A percentile compares a stretch with the other conserved stretches of the same genome.
These are phyloP conservation scores for Incurvaria masculella DNA, from an alignment of 2,888 invertebrate species.

Conservation along the genomic window DNA sequence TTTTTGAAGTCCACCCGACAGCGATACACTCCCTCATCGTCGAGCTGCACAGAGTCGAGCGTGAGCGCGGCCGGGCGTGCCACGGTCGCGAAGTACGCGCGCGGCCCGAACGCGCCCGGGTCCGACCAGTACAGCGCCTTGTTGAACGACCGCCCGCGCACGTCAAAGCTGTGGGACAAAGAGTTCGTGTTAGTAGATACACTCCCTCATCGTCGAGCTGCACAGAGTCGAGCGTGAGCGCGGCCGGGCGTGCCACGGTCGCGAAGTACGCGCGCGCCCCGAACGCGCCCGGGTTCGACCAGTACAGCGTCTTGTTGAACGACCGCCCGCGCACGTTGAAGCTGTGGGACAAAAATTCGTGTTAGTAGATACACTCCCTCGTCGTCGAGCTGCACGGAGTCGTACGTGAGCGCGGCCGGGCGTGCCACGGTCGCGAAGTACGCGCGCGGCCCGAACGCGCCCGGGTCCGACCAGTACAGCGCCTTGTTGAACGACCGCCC, in stretches of 20 bases:
- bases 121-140: constrained; percentile 85
- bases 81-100: constrained; percentile 81
- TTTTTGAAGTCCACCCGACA: constrained; percentile 89
- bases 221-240: constrained; percentile 78
- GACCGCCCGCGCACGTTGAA: no score
- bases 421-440: constrained; percentile 76
- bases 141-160: constrained; percentile 75
- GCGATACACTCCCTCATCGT: constrained; percentile 82
- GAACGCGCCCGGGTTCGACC: no score
- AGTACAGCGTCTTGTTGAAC: no score
- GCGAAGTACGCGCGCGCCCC: constrained; percentile 55
- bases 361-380: constrained; percentile 54
- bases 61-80: constrained; percentile 78
- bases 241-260: constrained; percentile 75
- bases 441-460: constrained; percentile 82
- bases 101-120: constrained; percentile 75
- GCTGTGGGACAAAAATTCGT: no score
- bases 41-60: constrained; percentile 78
- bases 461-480: constrained; percentile 78
- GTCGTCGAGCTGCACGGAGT: constrained; percentile 81
- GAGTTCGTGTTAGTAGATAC: no score
- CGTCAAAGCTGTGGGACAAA: constrained; percentile 73
- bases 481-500: constrained; percentile 81
- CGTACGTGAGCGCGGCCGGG: constrained; percentile 78
- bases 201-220: constrained; percentile 79